Evolutionary conservation across 2,113 vertebrate species (phyloP).

Genomic region (Lagopus muta): DNA sequence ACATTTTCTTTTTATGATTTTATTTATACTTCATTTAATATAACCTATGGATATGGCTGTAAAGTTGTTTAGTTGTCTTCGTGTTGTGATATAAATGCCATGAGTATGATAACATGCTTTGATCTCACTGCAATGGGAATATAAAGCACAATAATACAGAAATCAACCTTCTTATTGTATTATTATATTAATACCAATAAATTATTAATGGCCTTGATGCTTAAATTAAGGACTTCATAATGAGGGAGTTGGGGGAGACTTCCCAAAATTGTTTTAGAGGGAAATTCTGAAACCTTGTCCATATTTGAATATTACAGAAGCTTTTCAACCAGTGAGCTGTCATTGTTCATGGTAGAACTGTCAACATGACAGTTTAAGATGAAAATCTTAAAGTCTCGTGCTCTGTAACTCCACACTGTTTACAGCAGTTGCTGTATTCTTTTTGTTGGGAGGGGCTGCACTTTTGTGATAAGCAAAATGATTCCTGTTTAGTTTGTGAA

Average conservation of each 20-base stretch:
- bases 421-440: background rate
- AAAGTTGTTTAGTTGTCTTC: conserved; percentile 38
- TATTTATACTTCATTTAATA: conserved; percentile 6
- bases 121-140: conserved; percentile 28
- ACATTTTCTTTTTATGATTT: background rate
- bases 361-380: background rate
- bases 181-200: background rate
- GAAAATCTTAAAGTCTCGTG: background rate
- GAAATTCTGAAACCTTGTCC: background rate
- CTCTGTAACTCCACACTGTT: background rate
- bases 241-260: background rate
- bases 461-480: background rate
- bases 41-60: background rate
- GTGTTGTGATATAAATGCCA: conserved; percentile 20
- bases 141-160: conserved; percentile 21
- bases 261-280: background rate
- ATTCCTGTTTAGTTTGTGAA: background rate
- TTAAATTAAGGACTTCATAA: conserved; percentile 21
- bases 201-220: background rate
- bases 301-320: background rate
- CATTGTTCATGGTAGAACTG: background rate
- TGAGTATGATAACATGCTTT: conserved; percentile 7
- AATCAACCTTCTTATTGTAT: background rate
- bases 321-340: background rate
- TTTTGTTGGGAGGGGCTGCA: background rate